Conservation (phyloP, 2,888 invertebrate genomes). For the Scrobipalpa atriplicella region DNA sequence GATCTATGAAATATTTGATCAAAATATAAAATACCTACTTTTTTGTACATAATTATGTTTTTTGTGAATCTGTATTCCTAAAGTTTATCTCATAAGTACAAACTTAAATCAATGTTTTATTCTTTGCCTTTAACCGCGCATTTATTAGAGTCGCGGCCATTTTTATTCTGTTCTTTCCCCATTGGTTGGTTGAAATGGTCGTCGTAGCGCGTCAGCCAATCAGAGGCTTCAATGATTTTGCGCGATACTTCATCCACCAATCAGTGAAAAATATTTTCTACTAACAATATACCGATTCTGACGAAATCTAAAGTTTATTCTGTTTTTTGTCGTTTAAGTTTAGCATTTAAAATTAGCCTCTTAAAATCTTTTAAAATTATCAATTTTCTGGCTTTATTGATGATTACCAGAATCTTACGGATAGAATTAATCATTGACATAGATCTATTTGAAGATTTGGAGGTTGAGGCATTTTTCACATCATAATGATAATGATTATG, state of each 20-base stretch:
- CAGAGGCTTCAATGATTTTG: background rate
- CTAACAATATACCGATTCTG: background rate
- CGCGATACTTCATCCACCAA: background rate
- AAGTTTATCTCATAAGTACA: slow-evolving; percentile 14
- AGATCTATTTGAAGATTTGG: background rate
- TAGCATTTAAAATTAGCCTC: background rate
- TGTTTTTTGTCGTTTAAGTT: background rate
- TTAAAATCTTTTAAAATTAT: background rate
- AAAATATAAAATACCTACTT: background rate
- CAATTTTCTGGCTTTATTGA: background rate
- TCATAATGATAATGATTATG: background rate
- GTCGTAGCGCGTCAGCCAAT: background rate
- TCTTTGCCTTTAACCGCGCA: background rate
- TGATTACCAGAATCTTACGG: background rate
- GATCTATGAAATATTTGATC: background rate
- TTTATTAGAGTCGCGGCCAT: background rate
- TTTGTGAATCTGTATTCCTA: slow-evolving; percentile 1
- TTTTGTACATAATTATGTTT: slow-evolving; percentile 13
- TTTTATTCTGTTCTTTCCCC: background rate
- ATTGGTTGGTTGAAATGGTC: background rate
- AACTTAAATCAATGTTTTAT: slow-evolving; percentile 10
- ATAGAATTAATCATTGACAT: background rate
- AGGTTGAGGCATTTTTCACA: slow-evolving; percentile 1
- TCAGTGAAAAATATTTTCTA: background rate
- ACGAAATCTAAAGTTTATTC: background rate